A percentile compares a stretch with the other conserved stretches of the same genome.
These are phyloP conservation scores for Meloidogyne chitwoodi DNA, from an alignment of 1,140 invertebrate genomes.

Conservation along the genomic window DNA sequence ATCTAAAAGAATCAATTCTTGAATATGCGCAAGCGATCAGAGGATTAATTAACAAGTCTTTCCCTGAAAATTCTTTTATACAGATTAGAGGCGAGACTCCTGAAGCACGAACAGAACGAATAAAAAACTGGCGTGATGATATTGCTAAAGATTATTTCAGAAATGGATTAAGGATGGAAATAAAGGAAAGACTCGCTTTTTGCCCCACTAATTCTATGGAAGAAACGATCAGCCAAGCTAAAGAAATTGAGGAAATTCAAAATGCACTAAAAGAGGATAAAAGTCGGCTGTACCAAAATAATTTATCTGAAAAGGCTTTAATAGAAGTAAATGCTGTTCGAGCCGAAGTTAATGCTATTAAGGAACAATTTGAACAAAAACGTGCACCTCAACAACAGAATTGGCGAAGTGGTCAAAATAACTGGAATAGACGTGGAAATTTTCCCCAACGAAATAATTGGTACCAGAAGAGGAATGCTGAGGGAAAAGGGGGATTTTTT, in stretches of 20 bases:
- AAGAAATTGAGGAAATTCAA: slow-evolving; percentile 3
- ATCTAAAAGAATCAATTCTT: background rate
- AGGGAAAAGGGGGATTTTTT: no score
- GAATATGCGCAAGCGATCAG: slow-evolving; percentile 3
- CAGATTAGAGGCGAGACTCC: background rate
- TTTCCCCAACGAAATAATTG: no score
- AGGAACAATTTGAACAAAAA: background rate
- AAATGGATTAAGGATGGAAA: background rate
- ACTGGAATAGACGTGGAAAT: background rate
- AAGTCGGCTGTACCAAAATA: background rate
- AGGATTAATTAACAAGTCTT: background rate
- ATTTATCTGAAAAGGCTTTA: background rate
- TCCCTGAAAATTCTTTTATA: background rate
- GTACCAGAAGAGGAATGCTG: no score
- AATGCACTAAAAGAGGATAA: background rate
- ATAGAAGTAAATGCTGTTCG: background rate
- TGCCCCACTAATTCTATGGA: background rate
- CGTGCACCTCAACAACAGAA: no score
- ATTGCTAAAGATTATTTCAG: background rate
- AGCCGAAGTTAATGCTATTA: slow-evolving; percentile 1
- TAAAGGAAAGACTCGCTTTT: background rate
- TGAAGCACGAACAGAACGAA: background rate
- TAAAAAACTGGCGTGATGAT: background rate
- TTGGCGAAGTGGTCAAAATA: background rate
- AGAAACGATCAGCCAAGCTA: background rate